These are phyloP conservation scores for Caenorhabditis parvicauda DNA, from an alignment of 2,888 invertebrate species.

Conservation along the genomic window DNA sequence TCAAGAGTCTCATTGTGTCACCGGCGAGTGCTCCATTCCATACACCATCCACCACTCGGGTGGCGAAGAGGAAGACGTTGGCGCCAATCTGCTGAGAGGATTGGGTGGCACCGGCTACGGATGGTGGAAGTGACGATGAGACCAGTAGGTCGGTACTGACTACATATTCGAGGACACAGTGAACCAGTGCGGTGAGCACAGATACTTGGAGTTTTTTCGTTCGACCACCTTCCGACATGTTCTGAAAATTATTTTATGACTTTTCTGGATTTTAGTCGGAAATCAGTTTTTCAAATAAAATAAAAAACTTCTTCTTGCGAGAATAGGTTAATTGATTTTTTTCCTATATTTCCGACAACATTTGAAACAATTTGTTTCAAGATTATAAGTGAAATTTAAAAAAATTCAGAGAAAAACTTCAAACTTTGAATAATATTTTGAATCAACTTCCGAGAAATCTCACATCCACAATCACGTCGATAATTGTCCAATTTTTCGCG, in stretches of 20 bases:
- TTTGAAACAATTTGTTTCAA: too few relatives aligned
- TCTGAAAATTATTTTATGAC: constrained; percentile 17
- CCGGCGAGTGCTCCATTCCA: constrained; percentile 86
- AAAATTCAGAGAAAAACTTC: background rate
- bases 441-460: constrained; percentile 32
- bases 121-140: constrained; percentile 73
- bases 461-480: constrained; percentile 85
- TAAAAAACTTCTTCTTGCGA: too few relatives aligned
- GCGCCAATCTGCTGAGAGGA: constrained; percentile 59
- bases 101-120: constrained; percentile 14
- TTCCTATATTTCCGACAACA: too few relatives aligned
- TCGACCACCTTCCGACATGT: constrained; percentile 36
- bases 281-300: too few relatives aligned
- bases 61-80: constrained; percentile 89
- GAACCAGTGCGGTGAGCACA: constrained; percentile 24
- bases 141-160: constrained; percentile 76
- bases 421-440: background rate
- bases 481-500: constrained; percentile 70
- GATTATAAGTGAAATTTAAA: background rate
- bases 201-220: constrained; percentile 29
- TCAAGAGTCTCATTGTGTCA: constrained; percentile 74
- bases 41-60: constrained; percentile 89
- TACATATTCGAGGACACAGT: constrained; percentile 82
- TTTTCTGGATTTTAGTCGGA: background rate
- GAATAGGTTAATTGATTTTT: too few relatives aligned